These are phyloP conservation scores for Drosophila sulfurigaster DNA, from an alignment of 1,140 invertebrate genomes.

Conservation along the genomic window DNA sequence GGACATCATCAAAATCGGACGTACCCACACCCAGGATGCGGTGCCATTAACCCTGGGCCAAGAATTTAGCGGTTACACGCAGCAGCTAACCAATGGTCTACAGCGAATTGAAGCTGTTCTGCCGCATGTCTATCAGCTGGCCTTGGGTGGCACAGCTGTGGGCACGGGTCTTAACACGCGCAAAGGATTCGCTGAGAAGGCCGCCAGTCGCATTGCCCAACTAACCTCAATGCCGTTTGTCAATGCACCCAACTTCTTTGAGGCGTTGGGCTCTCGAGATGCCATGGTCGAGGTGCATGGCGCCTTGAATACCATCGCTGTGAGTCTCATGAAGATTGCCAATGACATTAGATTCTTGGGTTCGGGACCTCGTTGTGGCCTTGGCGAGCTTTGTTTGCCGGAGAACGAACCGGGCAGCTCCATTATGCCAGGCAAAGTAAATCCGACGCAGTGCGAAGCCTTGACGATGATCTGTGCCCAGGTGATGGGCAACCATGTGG, in stretches of 20 bases:
- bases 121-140: constrained; percentile 94
- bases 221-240: constrained; percentile 94
- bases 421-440: constrained; percentile 99
- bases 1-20: constrained; percentile 97
- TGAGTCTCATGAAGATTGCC: constrained; percentile 98
- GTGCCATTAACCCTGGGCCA: constrained; percentile 98
- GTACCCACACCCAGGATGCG: constrained; percentile 95
- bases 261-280: constrained; percentile 97
- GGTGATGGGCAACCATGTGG: constrained; percentile 99
- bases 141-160: constrained; percentile 98
- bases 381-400: constrained; percentile 96
- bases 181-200: constrained; percentile 94
- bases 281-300: constrained; percentile 98
- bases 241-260: constrained; percentile 98
- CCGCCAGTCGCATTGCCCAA: constrained; percentile 92
- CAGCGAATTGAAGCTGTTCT: constrained; percentile 93
- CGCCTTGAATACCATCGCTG: constrained; percentile 96
- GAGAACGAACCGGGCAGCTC: constrained; percentile 99
- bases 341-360: constrained; percentile 98
- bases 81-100: constrained; percentile 95
- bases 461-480: constrained; percentile 99
- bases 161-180: constrained; percentile 97
- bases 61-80: constrained; percentile 97
- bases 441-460: constrained; percentile 99
- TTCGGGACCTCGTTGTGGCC: constrained; percentile 97